phyloP scores from a whole-genome alignment of 1,140 invertebrate species.

The Drosophila lacertosa region DNA sequence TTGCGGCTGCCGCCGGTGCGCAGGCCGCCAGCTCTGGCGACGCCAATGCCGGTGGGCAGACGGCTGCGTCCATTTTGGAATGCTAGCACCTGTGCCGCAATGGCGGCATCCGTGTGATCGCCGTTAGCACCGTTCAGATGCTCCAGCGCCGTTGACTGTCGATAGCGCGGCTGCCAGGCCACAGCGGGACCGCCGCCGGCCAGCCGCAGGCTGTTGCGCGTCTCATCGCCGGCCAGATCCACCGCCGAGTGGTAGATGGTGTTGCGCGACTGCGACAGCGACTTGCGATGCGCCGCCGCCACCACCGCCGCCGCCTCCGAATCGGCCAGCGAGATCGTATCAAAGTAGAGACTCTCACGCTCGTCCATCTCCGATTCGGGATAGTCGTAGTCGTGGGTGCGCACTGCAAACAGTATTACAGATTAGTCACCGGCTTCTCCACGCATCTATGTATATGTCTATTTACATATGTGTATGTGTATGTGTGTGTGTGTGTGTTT shows the following conservation, averaged over 20 bases:
- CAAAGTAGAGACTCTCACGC: conserved; percentile 81
- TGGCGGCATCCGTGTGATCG: conserved; percentile 69
- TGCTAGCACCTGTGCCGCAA: conserved; percentile 69
- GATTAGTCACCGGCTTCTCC: conserved; percentile 43
- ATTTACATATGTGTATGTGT: conserved; percentile 1
- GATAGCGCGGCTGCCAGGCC: conserved; percentile 73
- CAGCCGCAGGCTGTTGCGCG: conserved; percentile 57
- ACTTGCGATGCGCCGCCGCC: conserved; percentile 78
- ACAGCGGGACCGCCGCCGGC: conserved; percentile 28
- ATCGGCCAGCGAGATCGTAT: conserved; percentile 82
- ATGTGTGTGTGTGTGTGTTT: neutral
- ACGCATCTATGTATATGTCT: neutral
- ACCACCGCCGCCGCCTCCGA: conserved; percentile 75
- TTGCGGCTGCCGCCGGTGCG: conserved; percentile 17
- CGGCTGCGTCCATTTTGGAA: conserved; percentile 74
- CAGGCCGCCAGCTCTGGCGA: neutral
- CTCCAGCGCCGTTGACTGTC: conserved; percentile 75
- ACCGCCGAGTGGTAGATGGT: conserved; percentile 83
- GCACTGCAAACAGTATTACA: conserved; percentile 64
- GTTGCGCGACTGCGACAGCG: conserved; percentile 79
- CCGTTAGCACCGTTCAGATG: conserved; percentile 53
- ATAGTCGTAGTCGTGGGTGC: conserved; percentile 82
- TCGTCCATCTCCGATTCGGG: conserved; percentile 83
- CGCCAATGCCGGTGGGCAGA: conserved; percentile 63
- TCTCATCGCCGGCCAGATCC: conserved; percentile 72